Evolutionary conservation across 1,140 invertebrate species (phyloP), one percentile per base, ranked within the genome.

Genomic region (Eulimnadia texana): DNA sequence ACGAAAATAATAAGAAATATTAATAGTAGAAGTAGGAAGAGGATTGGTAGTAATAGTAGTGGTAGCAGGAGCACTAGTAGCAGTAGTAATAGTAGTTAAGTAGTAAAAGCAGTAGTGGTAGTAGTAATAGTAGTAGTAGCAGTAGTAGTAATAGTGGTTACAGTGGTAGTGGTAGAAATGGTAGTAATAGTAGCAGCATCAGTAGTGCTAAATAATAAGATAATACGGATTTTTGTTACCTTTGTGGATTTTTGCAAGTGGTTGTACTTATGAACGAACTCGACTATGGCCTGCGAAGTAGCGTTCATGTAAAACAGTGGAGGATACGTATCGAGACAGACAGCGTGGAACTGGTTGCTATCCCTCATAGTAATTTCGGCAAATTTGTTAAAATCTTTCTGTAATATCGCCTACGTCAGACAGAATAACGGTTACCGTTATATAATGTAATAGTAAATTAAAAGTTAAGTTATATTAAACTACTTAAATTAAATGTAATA

Each of bases 331-430:
- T 99, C 96, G 51, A 93, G 71, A 68, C 90, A 93, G 28, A 93
- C 80, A 1, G 94, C 92, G 78, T 99, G 97, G 68, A 99, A 84
- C 72, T 97, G 90, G 80, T 99, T 99, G 57, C 93, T 97, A 69
- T 99, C 97, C 73, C 84, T 84, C 88, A 99, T 99, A 19, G 93
- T 97, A 9, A 98, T 78, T 72, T 90, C 82, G 27, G 90, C 93
- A 80, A 99, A 96, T 55, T 72, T 80, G 42, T 80, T 65, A 73
- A 98, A 99, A 76, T 99, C 79, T 70, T 79, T 86, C 0, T 81
- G 67, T 28, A 76, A 58, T 57, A 99, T 95, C 9, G 94, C 90
- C 68, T 79, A 60, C 6, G 67, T n/a, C n/a, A n/a, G n/a, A n/a
- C n/a, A n/a, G n/a, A n/a, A n/a, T n/a, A n/a, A n/a, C n/a, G n/a